Evolutionary conservation across 2,113 vertebrate genomes (phyloP), one percentile per base, ranked within the genome.

Genomic region (Cairina moschata): DNA sequence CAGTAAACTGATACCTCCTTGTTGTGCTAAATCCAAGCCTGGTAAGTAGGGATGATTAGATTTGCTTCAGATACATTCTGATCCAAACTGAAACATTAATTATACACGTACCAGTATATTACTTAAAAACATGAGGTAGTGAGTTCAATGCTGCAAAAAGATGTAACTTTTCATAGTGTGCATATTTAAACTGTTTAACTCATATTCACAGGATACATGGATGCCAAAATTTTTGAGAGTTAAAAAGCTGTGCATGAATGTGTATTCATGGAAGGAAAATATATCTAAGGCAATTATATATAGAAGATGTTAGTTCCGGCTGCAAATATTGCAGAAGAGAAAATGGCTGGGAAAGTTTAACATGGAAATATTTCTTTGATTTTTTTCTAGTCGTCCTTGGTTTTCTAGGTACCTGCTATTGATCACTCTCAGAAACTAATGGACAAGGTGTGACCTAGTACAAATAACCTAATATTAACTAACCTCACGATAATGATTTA

Each of bases 21-120:
- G 48, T 34, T 1, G 0, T 15, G 17, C 58, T 0, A 0, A 84
- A 50, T 58, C 15, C 54, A 76, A 56, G 10, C 6, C 54, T 75
- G 32, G 8, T 63, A 59, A 36, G 18, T 18, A 40, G 8, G 17
- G 23, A 55, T 69, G 40, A 44, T 67, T 36, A 65, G n/a, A 17
- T 72, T 75, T 58, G 4, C 48, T 87, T 87, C 56, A 75, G 48
- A 26, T 9, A 25, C 14, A 29, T 91, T 94, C 25, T 78, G 21
- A 56, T 72, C 22, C 42, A 84, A 65, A 23, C 7, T 1, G 8
- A 87, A 78, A 42, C 11, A 17, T 26, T 34, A 36, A 54, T 58
- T 58, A 18, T 46, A 26, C 18, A 67, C 7, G 14, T 6, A 29
- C 5, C 11, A 75, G 6, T 52, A 4, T 50, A 63, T 67, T 52